Evolutionary conservation across 1,140 invertebrate species (phyloP).

Genomic region (Acromyrmex heyeri): DNA sequence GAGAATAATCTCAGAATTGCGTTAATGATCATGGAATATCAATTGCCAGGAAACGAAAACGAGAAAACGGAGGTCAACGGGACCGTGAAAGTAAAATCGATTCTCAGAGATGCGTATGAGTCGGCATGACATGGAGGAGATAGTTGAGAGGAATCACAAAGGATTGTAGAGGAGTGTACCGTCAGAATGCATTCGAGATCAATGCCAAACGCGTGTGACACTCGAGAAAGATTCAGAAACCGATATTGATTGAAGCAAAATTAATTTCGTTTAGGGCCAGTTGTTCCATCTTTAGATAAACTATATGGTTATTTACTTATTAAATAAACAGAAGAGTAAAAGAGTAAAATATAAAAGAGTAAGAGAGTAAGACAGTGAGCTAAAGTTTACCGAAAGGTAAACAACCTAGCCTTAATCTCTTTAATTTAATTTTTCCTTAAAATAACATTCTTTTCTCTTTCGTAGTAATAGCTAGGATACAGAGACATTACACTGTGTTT

Average conservation of each 20-base stretch:
- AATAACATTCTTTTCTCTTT: not conserved
- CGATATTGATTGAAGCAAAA: not conserved
- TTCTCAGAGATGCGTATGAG: slow-evolving; percentile 70
- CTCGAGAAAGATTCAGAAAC: not conserved
- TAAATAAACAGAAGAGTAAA: too few relatives aligned
- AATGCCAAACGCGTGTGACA: not conserved
- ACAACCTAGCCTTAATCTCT: not conserved
- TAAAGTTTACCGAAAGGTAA: too few relatives aligned
- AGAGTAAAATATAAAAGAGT: too few relatives aligned
- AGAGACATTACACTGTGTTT: too few relatives aligned
- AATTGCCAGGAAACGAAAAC: slow-evolving; percentile 11
- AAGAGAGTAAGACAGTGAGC: too few relatives aligned
- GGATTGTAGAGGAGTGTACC: slow-evolving; percentile 11
- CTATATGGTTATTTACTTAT: too few relatives aligned
- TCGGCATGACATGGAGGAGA: slow-evolving; percentile 61
- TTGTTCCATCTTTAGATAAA: too few relatives aligned
- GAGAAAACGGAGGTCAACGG: slow-evolving; percentile 62
- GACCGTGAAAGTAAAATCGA: slow-evolving; percentile 48
- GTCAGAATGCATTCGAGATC: not conserved
- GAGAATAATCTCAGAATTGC: not conserved
- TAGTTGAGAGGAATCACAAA: slow-evolving; percentile 19
- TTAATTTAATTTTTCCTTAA: not conserved
- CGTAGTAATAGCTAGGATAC: too few relatives aligned
- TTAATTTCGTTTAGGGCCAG: not conserved
- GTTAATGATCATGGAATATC: not conserved